Evolutionary conservation across 2,113 vertebrate genomes (phyloP).

Genomic region (Chaetura pelagica): DNA sequence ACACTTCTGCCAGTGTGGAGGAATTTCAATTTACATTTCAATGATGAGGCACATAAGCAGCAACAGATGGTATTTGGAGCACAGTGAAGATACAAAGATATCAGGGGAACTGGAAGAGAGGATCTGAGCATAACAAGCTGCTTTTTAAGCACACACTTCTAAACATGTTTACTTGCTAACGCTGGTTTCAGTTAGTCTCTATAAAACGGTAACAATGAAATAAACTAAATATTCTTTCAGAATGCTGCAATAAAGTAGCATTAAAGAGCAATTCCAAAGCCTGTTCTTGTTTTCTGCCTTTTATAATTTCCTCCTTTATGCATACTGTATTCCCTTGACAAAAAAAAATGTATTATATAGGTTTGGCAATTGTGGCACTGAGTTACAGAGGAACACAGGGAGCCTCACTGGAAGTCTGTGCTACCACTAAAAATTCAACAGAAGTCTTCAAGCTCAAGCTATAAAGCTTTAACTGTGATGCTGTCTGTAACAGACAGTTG

Average conservation of each 20-base stretch:
- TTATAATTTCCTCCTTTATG: neutral
- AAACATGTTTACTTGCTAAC: neutral
- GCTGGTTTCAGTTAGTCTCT: neutral
- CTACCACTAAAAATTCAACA: neutral
- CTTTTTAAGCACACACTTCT: neutral
- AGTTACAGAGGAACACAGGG: neutral
- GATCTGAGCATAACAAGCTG: neutral
- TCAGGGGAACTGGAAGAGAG: conserved; percentile 39
- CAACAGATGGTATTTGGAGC: conserved; percentile 53
- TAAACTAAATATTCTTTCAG: neutral
- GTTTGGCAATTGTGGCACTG: neutral
- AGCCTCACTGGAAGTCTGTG: neutral
- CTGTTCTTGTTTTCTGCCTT: neutral
- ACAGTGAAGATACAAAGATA: conserved; percentile 10
- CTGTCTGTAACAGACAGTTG: neutral
- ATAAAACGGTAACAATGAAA: neutral
- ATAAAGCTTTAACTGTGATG: neutral
- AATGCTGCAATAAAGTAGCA: neutral
- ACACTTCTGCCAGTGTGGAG: neutral
- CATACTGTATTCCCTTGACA: neutral
- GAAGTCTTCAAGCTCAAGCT: neutral
- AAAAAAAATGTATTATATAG: neutral
- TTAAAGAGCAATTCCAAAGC: neutral
- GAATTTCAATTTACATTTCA: conserved; percentile 54
- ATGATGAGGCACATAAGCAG: conserved; percentile 33